Base-by-base conservation (phyloP, 2,113 vertebrate genomes). In the Nymphicus hollandicus region DNA sequence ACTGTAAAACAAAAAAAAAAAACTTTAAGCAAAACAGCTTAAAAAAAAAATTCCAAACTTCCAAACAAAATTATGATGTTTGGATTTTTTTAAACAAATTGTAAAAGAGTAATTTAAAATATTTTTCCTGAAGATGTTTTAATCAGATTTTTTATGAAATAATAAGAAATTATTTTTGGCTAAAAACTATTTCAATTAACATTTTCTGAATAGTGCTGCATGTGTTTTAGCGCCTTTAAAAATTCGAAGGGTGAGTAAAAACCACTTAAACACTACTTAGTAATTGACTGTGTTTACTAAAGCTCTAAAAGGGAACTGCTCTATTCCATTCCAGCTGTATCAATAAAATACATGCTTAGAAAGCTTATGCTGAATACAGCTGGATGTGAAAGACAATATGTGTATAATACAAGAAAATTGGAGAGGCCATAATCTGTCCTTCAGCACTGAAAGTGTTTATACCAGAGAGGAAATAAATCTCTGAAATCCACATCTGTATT, bases 401-500 rank as follows among this genome's bases (percentile, higher is more conserved):
- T 35, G 22, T 20, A 18, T 20, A 60, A 82, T 9, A 60, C 44
- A 81, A 73, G 56, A 84, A 88, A 92, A 87, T 1, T 33, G 9
- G 43, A 82, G 86, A 82, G 66, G 28, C 22, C 27, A 41, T 91
- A 81, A 71, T 85, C 29, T 66, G 58, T 66, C 63, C n/a, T 87
- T 92, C 77, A 91, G 69, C 39, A 56, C 8, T 29, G 37, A 8
- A 74, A 55, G 20, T 37, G 55, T 89, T 94, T 89, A 91, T 58
- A 80, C 7, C 41, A 82, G 84, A 87, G 44, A 85, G 52, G 78
- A 95, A 89, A 93, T 77, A 87, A 76, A 19, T 61, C 56, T 91
- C 84, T 85, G 41, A 81, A 96, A 92, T 65, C n/a, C 53, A 79
- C 85, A 84, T 79, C 73, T 95, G 47, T 69, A 76, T 77, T 80